Base-by-base conservation (phyloP, 2,113 vertebrate genomes). In the Chionodraco myersi region DNA sequence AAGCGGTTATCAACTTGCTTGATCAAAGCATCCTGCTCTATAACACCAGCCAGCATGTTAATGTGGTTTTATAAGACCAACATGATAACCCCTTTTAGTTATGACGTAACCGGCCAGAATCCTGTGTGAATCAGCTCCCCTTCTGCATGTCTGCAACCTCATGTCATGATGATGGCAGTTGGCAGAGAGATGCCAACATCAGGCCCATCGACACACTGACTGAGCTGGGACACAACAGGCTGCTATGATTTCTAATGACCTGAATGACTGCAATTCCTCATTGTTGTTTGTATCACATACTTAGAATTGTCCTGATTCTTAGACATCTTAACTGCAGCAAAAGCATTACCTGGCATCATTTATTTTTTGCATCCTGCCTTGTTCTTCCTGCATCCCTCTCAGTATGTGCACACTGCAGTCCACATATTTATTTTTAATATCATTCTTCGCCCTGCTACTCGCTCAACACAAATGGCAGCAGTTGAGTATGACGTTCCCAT, bases 401-500 rank as follows among this genome's bases (percentile, higher is more conserved):
- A 41, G 62, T 71, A 62, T 83, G 41, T 77, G 65, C 76, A 80
- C 30, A 54, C 82, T 83, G 61, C 68, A 63, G 73, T 86, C 62
- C 66, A 73, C 57, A 52, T 88, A 88, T 94, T 93, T 90, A 91
- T 93, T 91, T 92, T 91, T 89, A 84, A 92, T 89, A 91, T 88
- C 62, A 86, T 84, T 85, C 72, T 66, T 77, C 69, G 74, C 59
- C 45, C 61, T 75, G 60, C 75, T 71, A 74, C 84, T 85, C 69
- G 62, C 79, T 78, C 80, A 79, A 83, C 85, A 90, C 87, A 86
- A 92, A 93, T 88, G 88, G 91, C 85, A 90, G 87, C 89, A 91
- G 90, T 92, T 95, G 92, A 88, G 83, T 92, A 88, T 92, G 92
- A 94, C 89, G 89, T 94, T 85, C 54, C 73, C n/a, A 85, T 96